phyloP scores from a whole-genome alignment of 2,113 vertebrate genomes.

The human region GRCh38 chr5:124369501-124370000 shows the following conservation, averaged over 20 bases:
- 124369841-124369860: background rate
- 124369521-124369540: background rate
- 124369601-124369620: background rate
- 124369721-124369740: background rate
- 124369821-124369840: background rate
- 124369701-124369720: background rate
- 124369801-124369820: background rate
- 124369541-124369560: background rate
- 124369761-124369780: background rate
- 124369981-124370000: background rate
- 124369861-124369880: background rate
- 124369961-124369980: background rate
- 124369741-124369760: background rate
- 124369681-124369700: background rate
- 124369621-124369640: background rate
- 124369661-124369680: background rate
- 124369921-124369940: background rate
- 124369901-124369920: background rate
- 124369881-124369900: background rate
- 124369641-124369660: background rate
- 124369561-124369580: background rate
- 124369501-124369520: background rate
- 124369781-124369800: background rate
- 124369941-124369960: background rate
- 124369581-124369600: background rate